Evolutionary conservation across 1,140 invertebrate species (phyloP), one percentile per base, ranked within the genome.

Genomic region (Neodiprion lecontei): DNA sequence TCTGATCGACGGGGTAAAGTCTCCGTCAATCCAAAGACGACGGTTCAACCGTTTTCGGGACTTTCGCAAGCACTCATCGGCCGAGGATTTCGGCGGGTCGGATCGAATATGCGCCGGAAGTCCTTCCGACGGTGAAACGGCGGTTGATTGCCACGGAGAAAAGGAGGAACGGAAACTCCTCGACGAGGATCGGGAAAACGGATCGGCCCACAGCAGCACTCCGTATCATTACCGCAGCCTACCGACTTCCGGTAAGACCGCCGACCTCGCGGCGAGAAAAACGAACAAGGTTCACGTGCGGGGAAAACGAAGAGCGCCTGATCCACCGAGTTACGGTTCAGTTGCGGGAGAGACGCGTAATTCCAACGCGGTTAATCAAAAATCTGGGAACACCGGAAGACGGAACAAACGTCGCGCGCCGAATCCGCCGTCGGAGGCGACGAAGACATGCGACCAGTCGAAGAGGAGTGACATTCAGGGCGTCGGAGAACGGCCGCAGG

Each of bases 241-340:
- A 9, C 82, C 88, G 28, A 85, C 84, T 76, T 87, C 86, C 12
- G 85, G 81, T 72, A 74, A 78, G 61, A 75, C 74, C 65, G 72
- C 77, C 50, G 81, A 80, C 79, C 75, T 83, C 78, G 72, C 76
- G 74, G 80, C 90, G 86, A 82, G 87, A 81, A 79, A 89, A 79
- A 69, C 85, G 78, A 83, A 85, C 81, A 72, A 87, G 84, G 75
- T 89, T 5, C 92, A 95, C 84, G 93, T 95, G 0, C 93, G 93
- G 77, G 93, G 93, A 12, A 95, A 95, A 80, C 86, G 94, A 53
- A 91, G 90, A 80, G 94, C 94, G 2, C 94, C 94, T 0, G 90
- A 90, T 77, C 94, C 94, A 11, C 94, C 94, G 1, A 49, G 71
- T 65, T 66, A 73, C 67, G 76, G 79, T 69, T n/a, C 72, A 74